Evolutionary conservation across 1,140 invertebrate species (phyloP).

Genomic region (Heliconius eleuchia): DNA sequence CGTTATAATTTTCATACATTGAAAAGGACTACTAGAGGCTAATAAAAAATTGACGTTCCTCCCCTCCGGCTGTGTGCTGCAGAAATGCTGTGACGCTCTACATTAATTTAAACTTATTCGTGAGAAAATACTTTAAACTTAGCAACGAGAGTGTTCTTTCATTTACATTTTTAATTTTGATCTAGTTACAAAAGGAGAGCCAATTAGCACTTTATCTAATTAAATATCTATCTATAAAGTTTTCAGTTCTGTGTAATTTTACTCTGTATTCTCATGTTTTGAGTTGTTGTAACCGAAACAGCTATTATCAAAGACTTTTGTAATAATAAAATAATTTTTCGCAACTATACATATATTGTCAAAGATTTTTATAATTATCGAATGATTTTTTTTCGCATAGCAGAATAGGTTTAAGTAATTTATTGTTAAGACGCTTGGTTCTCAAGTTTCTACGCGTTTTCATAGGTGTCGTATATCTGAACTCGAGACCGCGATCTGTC

Average conservation of each 20-base stretch:
- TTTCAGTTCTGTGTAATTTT: constrained; percentile 6
- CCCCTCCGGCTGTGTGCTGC: constrained; percentile 37
- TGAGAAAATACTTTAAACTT: constrained; percentile 66
- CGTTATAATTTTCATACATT: not conserved
- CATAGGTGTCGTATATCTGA: too few relatives aligned
- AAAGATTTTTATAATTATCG: too few relatives aligned
- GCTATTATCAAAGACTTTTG: too few relatives aligned
- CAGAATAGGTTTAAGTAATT: too few relatives aligned
- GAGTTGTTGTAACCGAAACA: not conserved
- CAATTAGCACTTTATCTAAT: constrained; percentile 53
- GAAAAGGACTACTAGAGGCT: constrained; percentile 51
- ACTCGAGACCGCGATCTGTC: too few relatives aligned
- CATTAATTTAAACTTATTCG: constrained; percentile 73
- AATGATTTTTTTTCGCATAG: too few relatives aligned
- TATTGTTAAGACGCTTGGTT: too few relatives aligned
- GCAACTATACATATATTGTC: not conserved
- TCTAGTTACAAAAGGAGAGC: constrained; percentile 50
- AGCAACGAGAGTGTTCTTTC: constrained; percentile 50
- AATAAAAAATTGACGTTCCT: constrained; percentile 66
- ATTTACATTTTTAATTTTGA: constrained; percentile 70
- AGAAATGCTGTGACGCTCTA: constrained; percentile 57
- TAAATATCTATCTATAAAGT: constrained; percentile 29
- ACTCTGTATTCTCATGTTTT: not conserved
- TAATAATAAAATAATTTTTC: too few relatives aligned
- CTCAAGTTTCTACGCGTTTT: too few relatives aligned